phyloP scores from a whole-genome alignment of 2,113 vertebrate genomes.

The Gymnogyps californianus region DNA sequence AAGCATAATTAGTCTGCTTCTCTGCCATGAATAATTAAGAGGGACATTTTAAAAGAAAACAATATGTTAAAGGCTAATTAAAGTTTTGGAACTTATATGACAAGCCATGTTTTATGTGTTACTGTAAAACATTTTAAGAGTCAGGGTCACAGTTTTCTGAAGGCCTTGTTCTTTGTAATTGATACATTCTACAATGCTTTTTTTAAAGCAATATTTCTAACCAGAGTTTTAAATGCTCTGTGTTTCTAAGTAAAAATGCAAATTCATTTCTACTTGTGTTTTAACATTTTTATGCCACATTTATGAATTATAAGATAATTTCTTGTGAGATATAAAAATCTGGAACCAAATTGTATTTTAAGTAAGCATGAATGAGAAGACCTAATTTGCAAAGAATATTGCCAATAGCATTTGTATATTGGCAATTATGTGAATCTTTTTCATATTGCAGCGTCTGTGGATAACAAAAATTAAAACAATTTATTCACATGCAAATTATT shows the following conservation, averaged over 20 bases:
- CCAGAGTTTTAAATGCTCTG: not conserved
- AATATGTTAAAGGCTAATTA: slow-evolving; percentile 17
- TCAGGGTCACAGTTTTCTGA: not conserved
- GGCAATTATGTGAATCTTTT: not conserved
- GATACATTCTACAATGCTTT: not conserved
- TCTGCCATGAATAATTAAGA: slow-evolving; percentile 31
- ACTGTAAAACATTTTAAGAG: not conserved
- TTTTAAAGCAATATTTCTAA: not conserved
- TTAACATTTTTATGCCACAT: not conserved
- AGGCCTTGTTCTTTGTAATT: not conserved
- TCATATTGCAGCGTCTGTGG: not conserved
- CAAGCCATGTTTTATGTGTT: not conserved
- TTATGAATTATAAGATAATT: not conserved
- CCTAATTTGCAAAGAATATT: not conserved
- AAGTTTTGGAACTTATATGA: not conserved
- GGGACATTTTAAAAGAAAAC: not conserved
- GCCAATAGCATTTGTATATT: not conserved
- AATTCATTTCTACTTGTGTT: not conserved
- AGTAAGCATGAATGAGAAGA: not conserved
- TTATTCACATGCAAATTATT: not conserved
- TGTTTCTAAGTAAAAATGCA: not conserved
- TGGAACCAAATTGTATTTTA: not conserved
- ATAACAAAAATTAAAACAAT: not conserved
- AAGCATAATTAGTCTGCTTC: slow-evolving; percentile 16
- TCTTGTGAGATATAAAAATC: not conserved